Base-by-base conservation (phyloP, 2,797 vertebrate genomes). In the Gallinago solitaria region DNA sequence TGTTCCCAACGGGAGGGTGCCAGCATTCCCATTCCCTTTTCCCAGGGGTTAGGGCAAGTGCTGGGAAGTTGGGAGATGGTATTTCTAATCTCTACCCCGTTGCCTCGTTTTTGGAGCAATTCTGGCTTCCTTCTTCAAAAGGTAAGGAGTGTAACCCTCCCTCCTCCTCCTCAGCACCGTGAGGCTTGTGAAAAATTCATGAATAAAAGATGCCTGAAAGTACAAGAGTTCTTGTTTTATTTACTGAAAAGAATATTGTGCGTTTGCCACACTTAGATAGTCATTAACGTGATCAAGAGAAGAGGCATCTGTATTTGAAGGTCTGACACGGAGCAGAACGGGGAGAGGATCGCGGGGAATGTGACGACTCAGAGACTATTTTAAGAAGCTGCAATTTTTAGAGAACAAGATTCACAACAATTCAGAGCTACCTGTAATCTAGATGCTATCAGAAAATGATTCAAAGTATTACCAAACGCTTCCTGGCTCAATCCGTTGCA, bases 151-250 rank as follows among this genome's bases (percentile, higher is more conserved):
- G 3, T n/a, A 39, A 64, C 76, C 35, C 57, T 43, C 43, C 39
- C 1, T 20, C 79, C 12, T 8, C 82, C 75, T 2, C 17, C 8
- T 1, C 75, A 20, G 75, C 67, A 9, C 64, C 0, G 2, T 1
- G 21, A 73, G 25, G 37, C 37, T 89, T 12, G 41, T 39, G 68
- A 87, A 80, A 90, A 25, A 93, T 51, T 45, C 57, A 77, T 1
- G 35, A n/a, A 6, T 5, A 11, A 2, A 16, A 59, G 25, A 12
- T 1, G 0, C 16, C 2, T 0, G 21, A 2, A 41, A 59, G 56
- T 12, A 35, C 5, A 15, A 1, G 32, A 73, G 17, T 6, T 23
- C 6, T 39, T 35, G 59, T 23, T 86, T 70, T 14, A 75, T 53
- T 92, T 32, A 83, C 56, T 59, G 15, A 9, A 57, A 39, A 6